Evolutionary conservation across 2,797 vertebrate species (phyloP).

Genomic region (Pseudochirops corinnae): DNA sequence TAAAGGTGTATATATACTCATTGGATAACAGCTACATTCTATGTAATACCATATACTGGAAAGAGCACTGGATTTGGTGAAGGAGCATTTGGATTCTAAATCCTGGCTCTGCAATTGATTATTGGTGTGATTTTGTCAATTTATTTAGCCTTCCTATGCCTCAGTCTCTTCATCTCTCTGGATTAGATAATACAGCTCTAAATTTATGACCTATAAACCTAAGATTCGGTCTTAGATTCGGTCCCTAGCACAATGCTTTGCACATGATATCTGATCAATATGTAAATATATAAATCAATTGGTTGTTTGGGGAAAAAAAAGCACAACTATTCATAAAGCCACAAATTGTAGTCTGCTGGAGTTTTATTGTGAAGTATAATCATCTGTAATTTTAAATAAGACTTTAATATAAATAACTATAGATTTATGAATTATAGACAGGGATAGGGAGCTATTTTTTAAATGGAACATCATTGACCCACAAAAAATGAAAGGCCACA

Average conservation of each 20-base stretch:
- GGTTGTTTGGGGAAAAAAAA: neutral
- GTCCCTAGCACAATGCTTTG: neutral
- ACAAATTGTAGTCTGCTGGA: neutral
- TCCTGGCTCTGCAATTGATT: neutral
- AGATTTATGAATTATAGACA: neutral
- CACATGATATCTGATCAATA: neutral
- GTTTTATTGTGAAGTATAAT: neutral
- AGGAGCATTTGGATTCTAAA: neutral
- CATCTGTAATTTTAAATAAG: neutral
- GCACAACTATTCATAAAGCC: neutral
- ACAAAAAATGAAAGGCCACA: neutral
- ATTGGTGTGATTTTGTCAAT: neutral
- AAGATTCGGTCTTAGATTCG: neutral
- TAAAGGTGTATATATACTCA: neutral
- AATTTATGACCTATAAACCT: neutral
- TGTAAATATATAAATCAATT: neutral
- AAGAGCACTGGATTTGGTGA: neutral
- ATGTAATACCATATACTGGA: neutral
- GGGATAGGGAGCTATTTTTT: neutral
- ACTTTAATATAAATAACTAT: neutral
- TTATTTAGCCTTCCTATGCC: neutral
- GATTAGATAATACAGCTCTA: neutral
- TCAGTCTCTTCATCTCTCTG: neutral
- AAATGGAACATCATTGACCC: neutral
- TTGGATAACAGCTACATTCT: neutral